phyloP scores from a whole-genome alignment of 1,140 invertebrate species.

The Riptortus pedestris region DNA sequence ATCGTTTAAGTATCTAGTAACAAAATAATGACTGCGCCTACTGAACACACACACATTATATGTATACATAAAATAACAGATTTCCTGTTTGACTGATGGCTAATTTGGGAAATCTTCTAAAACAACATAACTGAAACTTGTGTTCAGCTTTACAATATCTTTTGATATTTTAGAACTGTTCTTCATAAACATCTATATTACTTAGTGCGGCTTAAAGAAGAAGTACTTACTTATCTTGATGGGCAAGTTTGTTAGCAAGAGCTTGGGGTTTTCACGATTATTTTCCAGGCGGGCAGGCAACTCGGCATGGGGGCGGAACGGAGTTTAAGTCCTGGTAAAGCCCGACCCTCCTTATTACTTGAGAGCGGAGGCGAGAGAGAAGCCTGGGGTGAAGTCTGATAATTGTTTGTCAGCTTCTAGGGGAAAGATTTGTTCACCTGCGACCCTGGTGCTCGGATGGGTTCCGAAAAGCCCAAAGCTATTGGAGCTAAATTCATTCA shows the following conservation, averaged over 20 bases:
- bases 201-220: background rate
- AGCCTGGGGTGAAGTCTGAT: background rate
- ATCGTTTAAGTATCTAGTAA: too few species aligned
- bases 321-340: conserved; percentile 11
- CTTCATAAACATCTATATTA: too few species aligned
- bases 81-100: too few species aligned
- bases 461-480: too few species aligned
- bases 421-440: conserved; percentile 13
- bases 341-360: conserved; percentile 10
- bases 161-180: too few species aligned
- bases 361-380: background rate
- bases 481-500: too few species aligned
- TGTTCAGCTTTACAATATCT: too few species aligned
- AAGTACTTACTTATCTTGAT: conserved; percentile 12
- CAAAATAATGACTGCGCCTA: too few species aligned
- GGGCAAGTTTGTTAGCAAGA: conserved; percentile 11
- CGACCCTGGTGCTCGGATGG: background rate
- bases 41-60: too few species aligned
- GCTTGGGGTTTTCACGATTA: conserved; percentile 13
- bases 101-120: too few species aligned
- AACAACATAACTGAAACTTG: too few species aligned
- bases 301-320: background rate
- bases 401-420: conserved; percentile 3
- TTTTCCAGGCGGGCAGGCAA: conserved; percentile 8
- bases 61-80: too few species aligned